Percentiles rank a stretch among this genome's conserved stretches.
These are phyloP conservation scores for Poecilobothrus nobilitatus DNA, from an alignment of 2,888 invertebrate genomes.

Conservation along the genomic window DNA sequence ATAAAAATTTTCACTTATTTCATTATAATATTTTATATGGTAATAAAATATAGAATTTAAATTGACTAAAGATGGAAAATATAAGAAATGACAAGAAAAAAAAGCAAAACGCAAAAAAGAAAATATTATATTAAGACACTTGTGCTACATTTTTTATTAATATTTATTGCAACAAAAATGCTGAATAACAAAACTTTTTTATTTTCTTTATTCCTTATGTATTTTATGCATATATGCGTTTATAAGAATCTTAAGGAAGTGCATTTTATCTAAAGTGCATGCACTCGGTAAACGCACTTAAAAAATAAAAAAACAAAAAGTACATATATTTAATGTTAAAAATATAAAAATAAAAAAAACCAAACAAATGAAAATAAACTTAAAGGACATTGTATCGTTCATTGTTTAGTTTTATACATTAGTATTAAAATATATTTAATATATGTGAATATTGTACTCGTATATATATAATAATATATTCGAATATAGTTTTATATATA, in stretches of 20 bases:
- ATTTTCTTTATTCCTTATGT: background rate
- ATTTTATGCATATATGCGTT: background rate
- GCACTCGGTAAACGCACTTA: conserved; percentile 5
- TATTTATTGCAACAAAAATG: background rate
- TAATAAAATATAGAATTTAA: no score
- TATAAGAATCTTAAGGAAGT: background rate
- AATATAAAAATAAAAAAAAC: background rate
- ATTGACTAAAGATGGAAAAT: no score
- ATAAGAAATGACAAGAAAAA: no score
- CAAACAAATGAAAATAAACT: background rate
- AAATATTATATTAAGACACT: background rate
- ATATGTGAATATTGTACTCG: no score
- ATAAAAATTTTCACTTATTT: no score
- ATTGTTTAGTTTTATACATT: no score
- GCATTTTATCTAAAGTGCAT: background rate
- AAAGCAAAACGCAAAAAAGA: no score
- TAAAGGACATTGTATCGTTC: background rate
- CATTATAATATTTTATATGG: no score
- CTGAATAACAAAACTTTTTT: no score
- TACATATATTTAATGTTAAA: background rate
- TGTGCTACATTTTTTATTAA: conserved; percentile 1
- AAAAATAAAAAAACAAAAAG: background rate
- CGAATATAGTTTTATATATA: background rate
- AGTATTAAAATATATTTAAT: no score
- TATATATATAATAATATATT: no score